Base-by-base conservation (phyloP, 2,888 invertebrate genomes). In the Smittia aterrima region DNA sequence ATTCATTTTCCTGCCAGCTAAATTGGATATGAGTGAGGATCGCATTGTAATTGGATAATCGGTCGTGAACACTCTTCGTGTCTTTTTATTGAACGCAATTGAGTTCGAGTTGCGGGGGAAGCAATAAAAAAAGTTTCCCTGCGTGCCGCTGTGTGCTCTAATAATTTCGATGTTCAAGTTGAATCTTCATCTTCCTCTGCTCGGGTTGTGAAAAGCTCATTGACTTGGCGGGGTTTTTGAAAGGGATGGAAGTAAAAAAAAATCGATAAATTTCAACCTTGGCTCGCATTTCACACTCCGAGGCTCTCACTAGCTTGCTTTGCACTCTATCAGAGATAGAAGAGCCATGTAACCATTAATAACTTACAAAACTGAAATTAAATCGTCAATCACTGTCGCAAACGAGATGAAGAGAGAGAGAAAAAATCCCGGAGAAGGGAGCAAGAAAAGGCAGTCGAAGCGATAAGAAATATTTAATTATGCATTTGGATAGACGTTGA, bases 321-420 rank as follows among this genome's bases (percentile, higher is more conserved):
- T 9, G 32, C 32, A 9, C 32, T 32, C 11, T 47, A 47, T 47
- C 47, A 13, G 47, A 47, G 47, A 47, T 47, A 47, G 47, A 47
- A 47, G 47, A 47, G 16, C 47, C 47, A 47, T 47, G 47, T 47
- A 47, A 47, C 47, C 47, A 47, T 47, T 47, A 47, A 47, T 47
- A 47, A 47, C 47, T 47, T 13, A 47, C 47, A 47, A 47, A 47
- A 47, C 47, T 47, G 47, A 11, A 47, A 47, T 47, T 47, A 47
- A 47, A 47, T 47, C 47, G 47, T 47, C 47, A 47, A 47, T 47
- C 47, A 47, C 47, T 47, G 47, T 47, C 47, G 47, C 16, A 47
- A 47, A n/a, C 9, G 32, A 47, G 38, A 9, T 7, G 38, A 38
- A 38, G 38, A 4, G 4, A 7, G 38, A 38, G 16, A n/a, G 47